Evolutionary conservation across 2,888 invertebrate species (phyloP).

Genomic region (Encarsia formosa): DNA sequence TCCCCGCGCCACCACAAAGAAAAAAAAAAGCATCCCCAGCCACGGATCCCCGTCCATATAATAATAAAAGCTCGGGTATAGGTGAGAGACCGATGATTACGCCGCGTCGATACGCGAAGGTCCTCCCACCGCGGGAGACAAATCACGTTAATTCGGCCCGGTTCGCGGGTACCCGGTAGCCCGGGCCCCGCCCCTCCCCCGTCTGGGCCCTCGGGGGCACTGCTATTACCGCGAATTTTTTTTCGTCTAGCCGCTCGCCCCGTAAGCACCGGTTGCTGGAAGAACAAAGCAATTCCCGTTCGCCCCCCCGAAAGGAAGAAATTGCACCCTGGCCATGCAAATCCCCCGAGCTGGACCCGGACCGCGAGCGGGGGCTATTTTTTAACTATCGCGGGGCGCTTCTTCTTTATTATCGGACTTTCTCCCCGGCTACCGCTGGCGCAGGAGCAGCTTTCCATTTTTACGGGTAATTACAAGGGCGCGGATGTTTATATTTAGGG

Average conservation of each 20-base stretch:
- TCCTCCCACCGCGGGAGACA: background rate
- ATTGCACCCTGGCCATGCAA: conserved; percentile 48
- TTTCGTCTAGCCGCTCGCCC: conserved; percentile 51
- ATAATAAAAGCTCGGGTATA: too few relatives aligned
- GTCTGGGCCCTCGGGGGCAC: conserved; percentile 38
- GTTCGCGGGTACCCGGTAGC: background rate
- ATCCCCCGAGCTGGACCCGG: conserved; percentile 24
- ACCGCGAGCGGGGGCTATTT: too few relatives aligned
- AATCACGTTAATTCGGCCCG: background rate
- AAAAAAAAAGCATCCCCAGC: too few relatives aligned
- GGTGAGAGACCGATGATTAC: conserved; percentile 48
- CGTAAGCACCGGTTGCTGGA: conserved; percentile 47
- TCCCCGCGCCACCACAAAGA: too few relatives aligned
- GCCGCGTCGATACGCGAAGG: conserved; percentile 40
- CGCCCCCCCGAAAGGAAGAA: conserved; percentile 32
- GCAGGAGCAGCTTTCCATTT: background rate
- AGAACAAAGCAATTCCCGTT: conserved; percentile 6
- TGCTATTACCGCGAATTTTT: conserved; percentile 48
- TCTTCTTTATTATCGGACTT: conserved; percentile 7
- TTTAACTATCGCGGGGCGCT: too few relatives aligned
- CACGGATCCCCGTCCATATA: too few relatives aligned
- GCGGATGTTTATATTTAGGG: background rate
- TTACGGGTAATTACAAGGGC: background rate
- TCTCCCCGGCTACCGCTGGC: background rate
- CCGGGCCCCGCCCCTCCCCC: background rate